Base-by-base conservation (phyloP, 2,888 invertebrate genomes). In the Heteromurus nitidus region DNA sequence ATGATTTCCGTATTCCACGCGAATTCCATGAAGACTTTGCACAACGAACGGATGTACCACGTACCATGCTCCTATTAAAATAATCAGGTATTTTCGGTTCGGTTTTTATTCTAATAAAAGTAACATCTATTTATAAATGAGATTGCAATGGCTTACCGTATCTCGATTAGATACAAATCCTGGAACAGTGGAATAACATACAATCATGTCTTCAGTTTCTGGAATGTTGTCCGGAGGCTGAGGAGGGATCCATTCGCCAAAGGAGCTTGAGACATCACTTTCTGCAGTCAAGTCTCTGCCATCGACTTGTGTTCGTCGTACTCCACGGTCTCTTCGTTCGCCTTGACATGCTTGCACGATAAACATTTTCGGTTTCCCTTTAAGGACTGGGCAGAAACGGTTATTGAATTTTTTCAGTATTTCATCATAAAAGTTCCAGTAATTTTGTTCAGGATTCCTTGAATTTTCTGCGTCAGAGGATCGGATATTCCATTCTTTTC, bases 101-200 rank as follows among this genome's bases (percentile, higher is more conserved):
- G n/a, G n/a, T n/a, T n/a, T n/a, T n/a, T n/a, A n/a, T n/a, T n/a
- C n/a, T n/a, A n/a, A n/a, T n/a, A n/a, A n/a, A n/a, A n/a, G n/a
- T n/a, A n/a, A n/a, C n/a, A n/a, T n/a, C n/a, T n/a, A n/a, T n/a
- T n/a, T n/a, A n/a, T n/a, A n/a, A n/a, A n/a, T n/a, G n/a, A n/a
- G n/a, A n/a, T n/a, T n/a, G n/a, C n/a, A n/a, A n/a, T n/a, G n/a
- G n/a, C n/a, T n/a, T n/a, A n/a, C n/a, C 11, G 68, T 77, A 47
- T 86, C 86, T 7, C 87, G 82, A 62, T 86, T 86, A 1, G 87
- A 83, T 1, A 86, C 86, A 62, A 80, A 86, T 24, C 85, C 86
- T 67, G 86, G 85, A 20, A 84, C 80, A 0, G 87, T 86, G 3
- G 86, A 80, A 44, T 83, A 83, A 50, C 86, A 85, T 2, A 86